A percentile compares a stretch with the other conserved stretches of the same genome.
Evolutionary conservation across 2,113 vertebrate genomes (phyloP).

Genomic region (Eulacestoma nigropectus): DNA sequence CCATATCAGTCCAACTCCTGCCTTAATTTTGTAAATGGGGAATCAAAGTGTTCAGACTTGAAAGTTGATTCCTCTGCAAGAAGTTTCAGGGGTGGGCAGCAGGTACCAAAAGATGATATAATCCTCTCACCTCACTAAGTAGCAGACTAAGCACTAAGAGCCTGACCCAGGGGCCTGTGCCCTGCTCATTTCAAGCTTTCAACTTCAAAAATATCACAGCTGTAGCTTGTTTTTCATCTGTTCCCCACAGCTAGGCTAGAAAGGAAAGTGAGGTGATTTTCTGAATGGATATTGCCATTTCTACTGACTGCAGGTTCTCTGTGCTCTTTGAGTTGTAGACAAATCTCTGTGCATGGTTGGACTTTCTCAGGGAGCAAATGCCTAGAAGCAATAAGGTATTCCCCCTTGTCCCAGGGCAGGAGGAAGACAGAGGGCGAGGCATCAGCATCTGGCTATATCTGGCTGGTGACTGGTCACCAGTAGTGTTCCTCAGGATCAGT

Average conservation of each 20-base stretch:
- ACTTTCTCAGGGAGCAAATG: background rate
- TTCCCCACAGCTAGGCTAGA: background rate
- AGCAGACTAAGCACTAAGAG: background rate
- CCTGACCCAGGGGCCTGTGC: background rate
- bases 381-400: background rate
- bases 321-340: background rate
- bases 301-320: background rate
- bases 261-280: background rate
- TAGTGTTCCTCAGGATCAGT: rapidly evolving
- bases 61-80: background rate
- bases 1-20: background rate
- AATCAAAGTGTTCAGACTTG: background rate
- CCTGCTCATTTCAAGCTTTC: background rate
- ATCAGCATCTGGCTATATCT: background rate
- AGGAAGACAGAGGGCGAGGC: background rate
- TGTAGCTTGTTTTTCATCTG: background rate
- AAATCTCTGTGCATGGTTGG: background rate
- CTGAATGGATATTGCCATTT: background rate
- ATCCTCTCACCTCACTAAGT: background rate
- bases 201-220: background rate
- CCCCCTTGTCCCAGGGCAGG: background rate
- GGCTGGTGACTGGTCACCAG: background rate
- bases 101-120: background rate
- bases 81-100: background rate
- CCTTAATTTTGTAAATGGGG: background rate